Percentiles rank a stretch among this genome's conserved stretches.
phyloP scores from a whole-genome alignment of 2,888 invertebrate species.

The Diloba caeruleocephala region DNA sequence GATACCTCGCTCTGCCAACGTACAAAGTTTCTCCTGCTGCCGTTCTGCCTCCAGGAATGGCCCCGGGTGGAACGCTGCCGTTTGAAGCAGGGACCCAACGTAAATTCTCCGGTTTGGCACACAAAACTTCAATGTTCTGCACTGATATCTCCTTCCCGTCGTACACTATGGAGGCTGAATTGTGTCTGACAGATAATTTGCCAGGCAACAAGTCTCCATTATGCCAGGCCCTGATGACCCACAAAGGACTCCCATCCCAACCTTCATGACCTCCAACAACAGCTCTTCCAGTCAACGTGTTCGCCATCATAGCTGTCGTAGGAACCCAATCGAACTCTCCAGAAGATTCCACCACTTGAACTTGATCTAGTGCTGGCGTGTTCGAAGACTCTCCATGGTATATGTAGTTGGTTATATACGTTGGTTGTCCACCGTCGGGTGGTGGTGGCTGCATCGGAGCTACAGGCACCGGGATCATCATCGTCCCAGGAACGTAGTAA shows the following conservation, averaged over 20 bases:
- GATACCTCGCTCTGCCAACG: conserved; percentile 88
- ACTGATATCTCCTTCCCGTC: conserved; percentile 81
- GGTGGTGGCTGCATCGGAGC: conserved; percentile 54
- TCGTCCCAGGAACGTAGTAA: conserved; percentile 76
- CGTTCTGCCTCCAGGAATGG: conserved; percentile 87
- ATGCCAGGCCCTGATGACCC: conserved; percentile 84
- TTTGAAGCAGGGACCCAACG: conserved; percentile 88
- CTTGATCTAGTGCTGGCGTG: conserved; percentile 57
- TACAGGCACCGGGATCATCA: conserved; percentile 76
- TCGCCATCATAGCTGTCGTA: conserved; percentile 75
- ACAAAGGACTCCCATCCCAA: conserved; percentile 84
- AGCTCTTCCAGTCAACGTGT: conserved; percentile 74
- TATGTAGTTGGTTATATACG: conserved; percentile 83
- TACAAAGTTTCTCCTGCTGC: conserved; percentile 84
- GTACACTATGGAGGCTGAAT: conserved; percentile 76
- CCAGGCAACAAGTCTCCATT: conserved; percentile 84
- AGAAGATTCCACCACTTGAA: conserved; percentile 73
- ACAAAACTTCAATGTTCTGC: conserved; percentile 83
- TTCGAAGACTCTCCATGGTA: conserved; percentile 75
- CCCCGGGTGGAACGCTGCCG: conserved; percentile 87
- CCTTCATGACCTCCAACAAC: conserved; percentile 85
- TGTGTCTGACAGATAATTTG: conserved; percentile 82
- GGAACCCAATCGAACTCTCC: conserved; percentile 84
- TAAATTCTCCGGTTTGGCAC: conserved; percentile 73
- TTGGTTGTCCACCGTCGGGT: conserved; percentile 53